Base-by-base conservation (phyloP, 2,888 invertebrate genomes). In the Cheilosia vulpina region DNA sequence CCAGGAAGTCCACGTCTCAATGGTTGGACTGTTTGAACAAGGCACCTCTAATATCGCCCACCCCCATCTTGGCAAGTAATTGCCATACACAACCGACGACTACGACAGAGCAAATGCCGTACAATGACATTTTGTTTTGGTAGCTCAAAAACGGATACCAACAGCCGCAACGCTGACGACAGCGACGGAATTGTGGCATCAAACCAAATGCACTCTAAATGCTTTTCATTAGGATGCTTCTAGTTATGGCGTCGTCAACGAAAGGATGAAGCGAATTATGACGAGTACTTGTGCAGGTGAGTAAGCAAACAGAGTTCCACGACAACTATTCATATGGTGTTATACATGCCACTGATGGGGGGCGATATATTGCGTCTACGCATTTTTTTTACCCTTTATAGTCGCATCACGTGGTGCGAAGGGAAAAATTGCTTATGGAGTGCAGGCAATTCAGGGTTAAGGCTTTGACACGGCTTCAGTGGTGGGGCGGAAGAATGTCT, bases 1-100 rank as follows among this genome's bases (percentile, higher is more conserved):
- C 72, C 78, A 83, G 82, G 78, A 83, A 83, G 72, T 78, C 82
- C 78, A 66, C 72, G 82, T 83, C 78, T 82, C 72, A 78, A 83
- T 78, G 71, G 72, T 50, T 60, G 45, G 55, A 53, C 62, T 82
- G 72, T 82, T 82, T 82, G 66, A 62, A 66, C 65, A 78, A 66
- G 66, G 65, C 53, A 41, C 63, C 57, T 53, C 50, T 62, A 43
- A 27, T 31, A 47, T 27, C 38, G 24, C 57, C 2, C 17, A 17
- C 17, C 38, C 19, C 53, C 6, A 3, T 24, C 62, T 41, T 60
- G 41, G 45, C 71, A 83, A 83, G 82, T 83, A 76, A 81, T 76
- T 81, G 63, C 80, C 69, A 62, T 62, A 75, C 47, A n/a, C 31
- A 11, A 31, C 50, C 47, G 41, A 55, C 38, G 13, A 38, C 38